Evolutionary conservation across 2,113 vertebrate species (phyloP).

Genomic region (Hemicordylus capensis): DNA sequence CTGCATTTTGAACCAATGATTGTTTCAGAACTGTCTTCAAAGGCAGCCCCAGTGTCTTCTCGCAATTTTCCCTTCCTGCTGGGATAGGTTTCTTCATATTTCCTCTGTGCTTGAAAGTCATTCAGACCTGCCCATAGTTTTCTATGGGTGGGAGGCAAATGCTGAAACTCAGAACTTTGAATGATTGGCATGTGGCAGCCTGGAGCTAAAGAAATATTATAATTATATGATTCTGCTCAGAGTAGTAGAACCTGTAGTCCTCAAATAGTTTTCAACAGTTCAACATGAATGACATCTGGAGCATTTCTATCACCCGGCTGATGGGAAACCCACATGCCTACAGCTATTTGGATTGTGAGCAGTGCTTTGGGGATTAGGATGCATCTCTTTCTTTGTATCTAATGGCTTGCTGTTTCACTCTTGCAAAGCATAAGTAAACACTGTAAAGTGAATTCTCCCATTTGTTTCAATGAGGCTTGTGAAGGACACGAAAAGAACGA

Average conservation of each 20-base stretch:
- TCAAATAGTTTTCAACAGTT: too few species aligned
- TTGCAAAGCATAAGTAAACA: background rate
- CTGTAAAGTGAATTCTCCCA: background rate
- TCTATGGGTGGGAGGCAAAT: background rate
- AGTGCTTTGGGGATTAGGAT: background rate
- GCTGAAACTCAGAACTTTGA: too few species aligned
- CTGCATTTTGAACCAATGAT: background rate
- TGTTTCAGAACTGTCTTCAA: background rate
- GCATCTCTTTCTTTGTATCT: background rate
- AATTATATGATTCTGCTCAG: too few species aligned
- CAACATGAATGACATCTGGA: background rate
- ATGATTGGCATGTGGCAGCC: too few species aligned
- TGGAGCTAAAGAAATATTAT: too few species aligned
- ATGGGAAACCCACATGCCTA: background rate
- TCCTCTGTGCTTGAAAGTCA: background rate
- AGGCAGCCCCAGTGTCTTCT: background rate
- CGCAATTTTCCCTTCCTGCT: too few species aligned
- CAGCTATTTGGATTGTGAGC: too few species aligned
- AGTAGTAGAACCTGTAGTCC: too few species aligned
- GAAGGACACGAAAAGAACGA: conserved; percentile 13
- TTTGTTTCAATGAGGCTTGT: background rate
- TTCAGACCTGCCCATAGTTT: background rate
- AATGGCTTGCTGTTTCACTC: background rate
- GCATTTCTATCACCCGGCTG: background rate
- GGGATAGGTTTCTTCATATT: background rate